These are phyloP conservation scores for Strongylocentrotus purpuratus DNA, from an alignment of 35 echinoderm and acorn worm genomes.

Conservation along the genomic window DNA sequence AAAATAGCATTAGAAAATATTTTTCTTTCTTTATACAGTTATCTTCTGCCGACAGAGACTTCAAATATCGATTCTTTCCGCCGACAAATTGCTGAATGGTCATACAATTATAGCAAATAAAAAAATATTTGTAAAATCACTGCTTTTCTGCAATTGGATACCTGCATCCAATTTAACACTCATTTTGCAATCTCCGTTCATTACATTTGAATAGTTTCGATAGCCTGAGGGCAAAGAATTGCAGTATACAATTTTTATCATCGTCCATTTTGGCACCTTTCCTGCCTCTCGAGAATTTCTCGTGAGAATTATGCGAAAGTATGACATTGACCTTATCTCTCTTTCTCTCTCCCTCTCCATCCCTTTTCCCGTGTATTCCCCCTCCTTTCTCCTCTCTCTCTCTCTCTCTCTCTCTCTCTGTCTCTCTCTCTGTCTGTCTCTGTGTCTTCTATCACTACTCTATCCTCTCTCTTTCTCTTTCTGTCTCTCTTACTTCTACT, in stretches of 20 bases:
- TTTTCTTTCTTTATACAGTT: not conserved
- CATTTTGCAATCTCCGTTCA: conserved; percentile 27
- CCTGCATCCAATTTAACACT: conserved; percentile 8
- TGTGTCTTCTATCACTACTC: not conserved
- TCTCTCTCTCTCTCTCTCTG: not conserved
- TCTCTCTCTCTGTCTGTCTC: not conserved
- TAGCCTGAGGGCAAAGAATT: not conserved
- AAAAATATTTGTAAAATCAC: conserved; percentile 4
- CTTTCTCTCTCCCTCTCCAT: not conserved
- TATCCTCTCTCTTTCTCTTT: not conserved
- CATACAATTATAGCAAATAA: conserved; percentile 10
- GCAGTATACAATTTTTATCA: not conserved
- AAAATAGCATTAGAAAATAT: no score
- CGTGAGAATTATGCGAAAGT: no score
- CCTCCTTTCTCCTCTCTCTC: not conserved
- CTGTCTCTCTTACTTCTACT: not conserved
- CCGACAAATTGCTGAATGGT: not conserved
- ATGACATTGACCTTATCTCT: no score
- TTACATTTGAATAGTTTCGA: conserved; percentile 3
- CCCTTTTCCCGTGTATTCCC: not conserved
- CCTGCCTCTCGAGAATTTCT: not conserved
- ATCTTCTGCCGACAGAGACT: not conserved
- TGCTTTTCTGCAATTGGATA: not conserved
- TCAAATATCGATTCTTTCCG: not conserved
- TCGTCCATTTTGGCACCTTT: not conserved